Conservation (phyloP, 2,888 invertebrate genomes). For the Morpho deidamia region DNA sequence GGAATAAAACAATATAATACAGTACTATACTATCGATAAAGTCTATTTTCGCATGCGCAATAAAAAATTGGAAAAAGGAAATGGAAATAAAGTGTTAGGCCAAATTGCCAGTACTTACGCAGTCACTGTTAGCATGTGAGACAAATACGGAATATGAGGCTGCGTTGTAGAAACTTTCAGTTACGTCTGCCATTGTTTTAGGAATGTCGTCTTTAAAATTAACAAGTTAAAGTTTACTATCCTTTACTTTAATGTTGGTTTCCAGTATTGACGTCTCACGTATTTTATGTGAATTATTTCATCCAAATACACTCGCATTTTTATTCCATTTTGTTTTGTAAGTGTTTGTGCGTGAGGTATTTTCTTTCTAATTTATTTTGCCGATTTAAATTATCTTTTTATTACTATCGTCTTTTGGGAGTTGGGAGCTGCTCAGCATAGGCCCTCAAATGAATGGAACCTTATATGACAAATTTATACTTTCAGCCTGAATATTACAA, state of each 20-base stretch:
- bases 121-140: conserved; percentile 44
- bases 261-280: conserved; percentile 30
- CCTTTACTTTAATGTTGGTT: conserved; percentile 7
- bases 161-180: conserved; percentile 31
- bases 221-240: conserved; percentile 11
- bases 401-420: conserved; percentile 1
- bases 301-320: conserved; percentile 31
- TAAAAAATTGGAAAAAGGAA: conserved; percentile 26
- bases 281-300: conserved; percentile 39
- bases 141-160: conserved; percentile 46
- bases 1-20: conserved; percentile 19
- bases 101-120: conserved; percentile 49
- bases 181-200: conserved; percentile 15
- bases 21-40: conserved; percentile 29
- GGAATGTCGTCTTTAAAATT: conserved; percentile 5
- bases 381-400: conserved; percentile 26
- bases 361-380: conserved; percentile 32
- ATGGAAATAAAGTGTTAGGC: conserved; percentile 44
- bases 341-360: conserved; percentile 30
- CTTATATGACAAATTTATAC: no score
- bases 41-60: conserved; percentile 27
- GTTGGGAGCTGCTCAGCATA: no score
- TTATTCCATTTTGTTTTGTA: conserved; percentile 33
- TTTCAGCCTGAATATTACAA: no score
- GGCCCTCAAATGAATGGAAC: no score